Evolutionary conservation across 2,797 vertebrate genomes (phyloP), one percentile per base, ranked within the genome.

Genomic region (Oophaga sylvatica): DNA sequence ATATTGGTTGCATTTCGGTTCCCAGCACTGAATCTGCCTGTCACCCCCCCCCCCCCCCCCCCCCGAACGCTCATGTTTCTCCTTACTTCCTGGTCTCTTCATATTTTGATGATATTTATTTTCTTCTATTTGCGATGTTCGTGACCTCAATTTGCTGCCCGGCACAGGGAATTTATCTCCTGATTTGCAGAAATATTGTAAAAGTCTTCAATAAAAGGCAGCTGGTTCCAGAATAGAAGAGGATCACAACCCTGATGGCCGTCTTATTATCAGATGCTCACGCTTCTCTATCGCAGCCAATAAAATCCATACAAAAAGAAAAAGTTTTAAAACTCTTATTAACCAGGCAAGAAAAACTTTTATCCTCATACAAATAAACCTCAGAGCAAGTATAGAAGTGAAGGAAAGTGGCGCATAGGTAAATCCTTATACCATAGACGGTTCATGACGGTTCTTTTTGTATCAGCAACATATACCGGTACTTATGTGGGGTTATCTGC

Each of bases 101-200:
- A 35, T 63, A 65, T 81, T 81, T 67, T 67, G 80, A 22, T 81
- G 62, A 48, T 81, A 65, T 81, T 81, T 81, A 81, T 45, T 67
- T 45, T 41, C 53, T n/a, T 67, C 20, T 81, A 35, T 81, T 81
- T 81, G 62, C 26, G 0, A 48, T 56, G 65, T 70, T 65, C 20
- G 17, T 82, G 81, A 16, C 81, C 81, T 57, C 63, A 82, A 65
- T 31, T 70, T 82, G 41, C 81, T 31, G 48, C n/a, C 22, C 53
- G 80, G 80, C 60, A 67, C 80, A 16, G 62, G 68, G 11, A n/a
- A 60, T 84, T 71, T 84, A 73, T 60, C 53, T 59, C 12, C 68
- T 57, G 82, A 84, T 71, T 57, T 59, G 48, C 53, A 57, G 56
- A 59, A 70, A 84, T 59, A 77, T 77, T 56, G 53, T 56, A 73